Percentiles rank a stretch among this genome's conserved stretches.
Conservation (phyloP, 2,113 vertebrate genomes). For the Nerophis lumbriciformis region DNA sequence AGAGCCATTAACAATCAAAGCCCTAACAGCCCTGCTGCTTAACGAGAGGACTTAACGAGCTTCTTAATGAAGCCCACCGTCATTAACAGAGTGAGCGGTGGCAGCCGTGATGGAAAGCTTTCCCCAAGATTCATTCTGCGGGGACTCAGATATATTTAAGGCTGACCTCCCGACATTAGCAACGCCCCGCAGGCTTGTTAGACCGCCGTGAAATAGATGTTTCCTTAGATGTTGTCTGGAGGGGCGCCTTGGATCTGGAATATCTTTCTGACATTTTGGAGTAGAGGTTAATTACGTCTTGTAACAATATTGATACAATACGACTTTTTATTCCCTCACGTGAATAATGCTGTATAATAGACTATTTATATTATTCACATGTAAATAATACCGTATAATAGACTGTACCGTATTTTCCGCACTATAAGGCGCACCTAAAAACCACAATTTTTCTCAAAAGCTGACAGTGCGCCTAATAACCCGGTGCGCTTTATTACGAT, state of each 20-base stretch:
- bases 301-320: too few relatives aligned
- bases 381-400: too few relatives aligned
- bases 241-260: too few relatives aligned
- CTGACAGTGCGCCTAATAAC: too few relatives aligned
- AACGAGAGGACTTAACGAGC: slow-evolving; percentile 74
- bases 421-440: too few relatives aligned
- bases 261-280: background rate
- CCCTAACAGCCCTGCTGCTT: slow-evolving; percentile 67
- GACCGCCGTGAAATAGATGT: slow-evolving; percentile 27
- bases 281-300: background rate
- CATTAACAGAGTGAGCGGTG: slow-evolving; percentile 66
- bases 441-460: too few relatives aligned
- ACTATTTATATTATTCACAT: too few relatives aligned
- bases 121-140: slow-evolving; percentile 46
- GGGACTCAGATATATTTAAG: slow-evolving; percentile 58
- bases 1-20: slow-evolving; percentile 68
- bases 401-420: too few relatives aligned
- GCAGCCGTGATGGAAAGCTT: slow-evolving; percentile 63
- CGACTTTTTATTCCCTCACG: too few relatives aligned
- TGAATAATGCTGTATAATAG: too few relatives aligned
- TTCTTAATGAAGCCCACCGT: slow-evolving; percentile 73
- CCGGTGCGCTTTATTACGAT: too few relatives aligned
- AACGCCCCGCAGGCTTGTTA: slow-evolving; percentile 45
- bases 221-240: background rate
- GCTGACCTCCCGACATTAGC: slow-evolving; percentile 56